Evolutionary conservation across 1,140 invertebrate species (phyloP), one percentile per base, ranked within the genome.

Genomic region (Pemphigus obesinymphae): DNA sequence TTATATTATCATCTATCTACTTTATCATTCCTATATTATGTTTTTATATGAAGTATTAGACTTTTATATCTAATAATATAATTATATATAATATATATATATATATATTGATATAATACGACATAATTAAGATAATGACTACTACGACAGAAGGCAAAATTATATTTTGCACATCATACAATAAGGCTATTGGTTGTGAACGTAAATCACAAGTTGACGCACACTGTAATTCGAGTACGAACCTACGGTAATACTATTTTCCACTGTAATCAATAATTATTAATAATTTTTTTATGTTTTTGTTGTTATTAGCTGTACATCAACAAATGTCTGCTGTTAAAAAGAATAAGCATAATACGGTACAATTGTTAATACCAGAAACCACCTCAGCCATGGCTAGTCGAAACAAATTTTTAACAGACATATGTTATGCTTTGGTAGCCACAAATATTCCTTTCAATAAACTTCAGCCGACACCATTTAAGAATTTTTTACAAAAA

Each of bases 401-500:
- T 29, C 58, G 15, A 45, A 45, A 48, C 13, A 5, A 72, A 23
- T 72, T 43, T 45, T 45, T 45, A 72, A 72, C 26, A 43, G n/a
- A 45, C 11, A 37, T n/a, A 20, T 45, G 66, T 70, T 40, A 37
- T 70, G 34, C 40, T 5, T 37, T 70, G 17, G 34, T 45, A 70
- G 66, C 66, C 20, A 40, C 66, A 70, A 37, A 70, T 72, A 72
- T n/a, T 37, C 66, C 31, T 70, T 37, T 70, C 34, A 40, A 45
- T 70, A 70, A 45, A 40, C 34, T 45, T 45, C 66, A 70, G 31
- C 26, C 34, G 66, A 40, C 31, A 37, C 34, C 34, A n/a, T 70
- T 70, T n/a, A 70, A 70, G 23, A n/a, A 70, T 40, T 70, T 70
- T 70, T 70, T 70, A 37, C 34, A 37, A 70, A 70, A 70, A 45